phyloP scores from a whole-genome alignment of 2,888 invertebrate genomes.

The Drosophila kuntzei region DNA sequence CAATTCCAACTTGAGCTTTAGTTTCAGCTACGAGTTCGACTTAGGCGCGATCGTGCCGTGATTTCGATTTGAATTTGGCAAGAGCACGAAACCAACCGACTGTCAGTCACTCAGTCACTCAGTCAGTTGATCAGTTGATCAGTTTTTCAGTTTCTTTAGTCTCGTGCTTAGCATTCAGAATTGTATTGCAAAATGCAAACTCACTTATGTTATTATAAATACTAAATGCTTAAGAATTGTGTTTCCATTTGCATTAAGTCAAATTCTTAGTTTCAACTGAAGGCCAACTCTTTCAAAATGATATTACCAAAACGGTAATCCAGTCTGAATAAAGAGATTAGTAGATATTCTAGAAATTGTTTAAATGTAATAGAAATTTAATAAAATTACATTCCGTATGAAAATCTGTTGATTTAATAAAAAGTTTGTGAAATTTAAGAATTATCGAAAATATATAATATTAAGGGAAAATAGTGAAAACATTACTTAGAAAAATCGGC shows the following conservation, averaged over 20 bases:
- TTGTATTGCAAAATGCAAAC: conserved; percentile 43
- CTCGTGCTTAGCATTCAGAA: conserved; percentile 36
- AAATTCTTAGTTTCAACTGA: not conserved
- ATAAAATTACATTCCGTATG: too few species aligned
- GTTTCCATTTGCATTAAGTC: not conserved
- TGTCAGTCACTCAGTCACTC: conserved; percentile 25
- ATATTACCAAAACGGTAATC: too few species aligned
- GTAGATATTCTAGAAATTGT: not conserved
- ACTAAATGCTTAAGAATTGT: conserved; percentile 15
- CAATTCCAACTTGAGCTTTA: conserved; percentile 29
- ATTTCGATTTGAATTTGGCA: conserved; percentile 79
- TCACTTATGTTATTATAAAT: conserved; percentile 16
- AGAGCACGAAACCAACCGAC: conserved; percentile 66
- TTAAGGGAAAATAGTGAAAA: too few species aligned
- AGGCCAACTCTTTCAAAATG: not conserved
- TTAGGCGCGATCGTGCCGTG: conserved; percentile 69
- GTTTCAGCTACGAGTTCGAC: conserved; percentile 28
- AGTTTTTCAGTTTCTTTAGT: conserved; percentile 12
- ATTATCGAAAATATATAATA: too few species aligned
- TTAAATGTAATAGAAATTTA: too few species aligned
- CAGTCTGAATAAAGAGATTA: too few species aligned
- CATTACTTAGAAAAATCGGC: too few species aligned
- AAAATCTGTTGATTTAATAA: too few species aligned
- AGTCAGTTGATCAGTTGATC: conserved; percentile 26
- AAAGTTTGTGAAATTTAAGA: too few species aligned